Evolutionary conservation across 1,140 invertebrate genomes (phyloP).

Genomic region (Acyrthosiphon pisum): DNA sequence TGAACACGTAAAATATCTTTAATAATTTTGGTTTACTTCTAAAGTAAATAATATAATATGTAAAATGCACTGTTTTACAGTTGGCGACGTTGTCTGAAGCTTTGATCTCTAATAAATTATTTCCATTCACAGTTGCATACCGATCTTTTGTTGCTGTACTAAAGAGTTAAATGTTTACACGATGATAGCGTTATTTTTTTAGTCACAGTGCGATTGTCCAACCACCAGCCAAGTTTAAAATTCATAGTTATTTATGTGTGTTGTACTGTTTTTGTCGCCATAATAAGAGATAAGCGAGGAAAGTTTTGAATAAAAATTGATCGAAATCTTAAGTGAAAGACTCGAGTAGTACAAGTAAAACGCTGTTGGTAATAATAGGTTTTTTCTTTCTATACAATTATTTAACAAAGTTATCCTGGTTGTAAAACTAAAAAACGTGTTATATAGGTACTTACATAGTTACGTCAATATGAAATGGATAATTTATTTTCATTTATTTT

Average conservation of each 20-base stretch:
- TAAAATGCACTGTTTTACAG: not conserved
- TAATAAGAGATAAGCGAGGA: constrained; percentile 31
- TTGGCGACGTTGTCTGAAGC: not conserved
- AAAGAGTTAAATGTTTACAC: not conserved
- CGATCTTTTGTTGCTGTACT: not conserved
- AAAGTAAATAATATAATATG: not conserved
- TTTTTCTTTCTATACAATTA: not conserved
- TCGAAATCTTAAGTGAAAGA: not conserved
- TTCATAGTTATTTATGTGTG: not conserved
- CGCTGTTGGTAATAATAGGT: not conserved
- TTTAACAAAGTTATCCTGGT: not conserved
- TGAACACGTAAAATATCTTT: not conserved
- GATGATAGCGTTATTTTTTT: constrained; percentile 7
- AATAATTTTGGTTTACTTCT: not conserved
- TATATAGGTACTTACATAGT: not conserved
- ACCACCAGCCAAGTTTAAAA: constrained; percentile 36
- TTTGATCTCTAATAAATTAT: not conserved
- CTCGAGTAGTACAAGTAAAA: not conserved
- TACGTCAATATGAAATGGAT: not conserved
- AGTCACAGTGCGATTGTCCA: not conserved
- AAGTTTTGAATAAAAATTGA: constrained; percentile 51
- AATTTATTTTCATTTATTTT: not conserved
- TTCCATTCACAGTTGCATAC: not conserved
- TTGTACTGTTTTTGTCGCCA: not conserved
- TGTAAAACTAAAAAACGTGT: not conserved